Percentiles rank a stretch among this genome's conserved stretches.
Conservation (phyloP, 2,888 invertebrate species). For the Dynastes maya region DNA sequence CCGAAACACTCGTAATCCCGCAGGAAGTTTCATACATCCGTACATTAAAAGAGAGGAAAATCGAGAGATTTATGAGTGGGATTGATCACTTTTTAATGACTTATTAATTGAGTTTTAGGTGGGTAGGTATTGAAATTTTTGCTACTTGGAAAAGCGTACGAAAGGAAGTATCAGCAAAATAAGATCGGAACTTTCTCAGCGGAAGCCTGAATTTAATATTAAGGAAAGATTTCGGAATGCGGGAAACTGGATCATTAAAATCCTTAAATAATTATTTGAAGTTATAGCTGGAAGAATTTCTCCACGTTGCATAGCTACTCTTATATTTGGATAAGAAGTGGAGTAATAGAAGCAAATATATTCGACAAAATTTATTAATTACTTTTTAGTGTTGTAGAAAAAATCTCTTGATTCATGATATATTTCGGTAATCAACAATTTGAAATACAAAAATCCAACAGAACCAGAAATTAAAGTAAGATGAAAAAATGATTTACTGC, state of each 20-base stretch:
- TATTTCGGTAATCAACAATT: too few relatives aligned
- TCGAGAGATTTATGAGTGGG: slow-evolving; percentile 27
- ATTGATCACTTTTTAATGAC: slow-evolving; percentile 43
- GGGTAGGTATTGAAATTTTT: slow-evolving; percentile 18
- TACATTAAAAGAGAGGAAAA: slow-evolving; percentile 12
- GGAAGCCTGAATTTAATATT: not conserved
- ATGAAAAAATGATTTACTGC: too few relatives aligned
- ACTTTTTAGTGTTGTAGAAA: too few relatives aligned
- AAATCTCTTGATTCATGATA: too few relatives aligned
- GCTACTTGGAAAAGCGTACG: slow-evolving; percentile 17
- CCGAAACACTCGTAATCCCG: not conserved
- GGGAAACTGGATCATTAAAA: not conserved
- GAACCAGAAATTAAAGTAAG: too few relatives aligned
- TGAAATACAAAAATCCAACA: too few relatives aligned
- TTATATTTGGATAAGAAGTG: not conserved
- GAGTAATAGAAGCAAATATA: too few relatives aligned
- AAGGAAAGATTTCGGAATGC: slow-evolving; percentile 1
- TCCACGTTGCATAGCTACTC: not conserved
- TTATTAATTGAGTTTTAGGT: slow-evolving; percentile 40
- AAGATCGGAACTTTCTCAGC: slow-evolving; percentile 10
- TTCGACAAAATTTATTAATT: too few relatives aligned
- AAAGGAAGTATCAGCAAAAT: slow-evolving; percentile 15
- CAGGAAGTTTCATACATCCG: slow-evolving; percentile 4
- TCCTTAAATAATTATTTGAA: slow-evolving; percentile 7
- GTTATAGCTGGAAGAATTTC: not conserved